phyloP scores from a whole-genome alignment of 2,113 vertebrate species.

The Penelope pileata region DNA sequence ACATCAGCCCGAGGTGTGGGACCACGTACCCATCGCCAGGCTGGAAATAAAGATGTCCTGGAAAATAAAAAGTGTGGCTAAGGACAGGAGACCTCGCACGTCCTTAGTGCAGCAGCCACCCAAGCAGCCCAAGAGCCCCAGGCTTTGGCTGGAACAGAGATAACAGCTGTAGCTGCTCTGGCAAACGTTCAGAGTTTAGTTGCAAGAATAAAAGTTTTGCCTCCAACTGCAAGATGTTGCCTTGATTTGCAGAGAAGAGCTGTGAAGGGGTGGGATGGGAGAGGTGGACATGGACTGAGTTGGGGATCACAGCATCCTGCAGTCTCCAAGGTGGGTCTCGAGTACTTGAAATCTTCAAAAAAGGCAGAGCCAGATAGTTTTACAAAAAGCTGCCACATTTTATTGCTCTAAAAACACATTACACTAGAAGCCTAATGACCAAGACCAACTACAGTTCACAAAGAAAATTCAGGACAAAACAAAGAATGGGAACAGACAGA shows the following conservation, averaged over 20 bases:
- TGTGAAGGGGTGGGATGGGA: neutral
- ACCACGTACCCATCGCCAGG: neutral
- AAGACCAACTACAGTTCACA: neutral
- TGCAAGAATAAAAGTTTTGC: conserved; percentile 49
- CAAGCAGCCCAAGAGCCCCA: neutral
- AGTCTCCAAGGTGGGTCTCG: neutral
- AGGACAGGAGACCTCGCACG: fast-evolving
- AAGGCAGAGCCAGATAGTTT: conserved; percentile 13
- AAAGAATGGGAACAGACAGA: neutral
- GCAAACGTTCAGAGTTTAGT: neutral
- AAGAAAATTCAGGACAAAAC: neutral
- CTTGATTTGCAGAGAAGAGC: neutral
- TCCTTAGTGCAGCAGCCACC: neutral
- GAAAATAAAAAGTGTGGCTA: neutral
- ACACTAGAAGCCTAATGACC: neutral
- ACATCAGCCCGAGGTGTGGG: neutral
- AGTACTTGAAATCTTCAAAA: neutral
- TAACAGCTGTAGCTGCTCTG: neutral
- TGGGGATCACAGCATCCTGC: neutral
- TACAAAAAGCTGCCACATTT: conserved; percentile 15
- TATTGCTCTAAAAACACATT: conserved; percentile 59
- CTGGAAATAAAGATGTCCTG: neutral
- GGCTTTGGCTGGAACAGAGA: neutral
- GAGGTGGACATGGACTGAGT: neutral
- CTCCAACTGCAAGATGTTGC: neutral